Percentiles rank a stretch among this genome's conserved stretches.
phyloP scores from a whole-genome alignment of 2,113 vertebrate species.

The Cryptotis parvus region DNA sequence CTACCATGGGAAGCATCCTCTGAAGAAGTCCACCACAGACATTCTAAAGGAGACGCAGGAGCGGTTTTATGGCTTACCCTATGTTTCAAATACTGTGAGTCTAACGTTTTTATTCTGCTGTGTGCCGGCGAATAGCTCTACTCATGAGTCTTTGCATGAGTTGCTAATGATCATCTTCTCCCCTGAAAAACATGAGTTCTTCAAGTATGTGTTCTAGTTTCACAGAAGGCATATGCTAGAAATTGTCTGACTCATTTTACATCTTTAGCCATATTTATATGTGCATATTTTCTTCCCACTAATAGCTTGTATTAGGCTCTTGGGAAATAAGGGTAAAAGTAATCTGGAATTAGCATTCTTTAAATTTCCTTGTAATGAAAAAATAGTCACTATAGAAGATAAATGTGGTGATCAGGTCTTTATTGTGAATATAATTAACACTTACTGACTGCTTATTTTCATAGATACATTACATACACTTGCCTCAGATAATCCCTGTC shows the following conservation, averaged over 20 bases:
- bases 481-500: background rate
- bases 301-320: background rate
- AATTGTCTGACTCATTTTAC: background rate
- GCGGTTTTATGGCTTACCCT: constrained; percentile 94
- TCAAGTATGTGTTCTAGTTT: background rate
- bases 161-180: background rate
- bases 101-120: background rate
- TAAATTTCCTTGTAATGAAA: background rate
- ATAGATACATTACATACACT: background rate
- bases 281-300: too few relatives aligned
- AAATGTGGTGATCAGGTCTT: background rate
- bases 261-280: background rate
- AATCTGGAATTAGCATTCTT: background rate
- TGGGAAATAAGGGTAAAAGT: background rate
- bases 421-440: background rate
- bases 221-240: background rate
- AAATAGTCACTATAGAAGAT: background rate
- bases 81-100: constrained; percentile 94
- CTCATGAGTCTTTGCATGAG: background rate
- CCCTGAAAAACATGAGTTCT: background rate
- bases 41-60: constrained; percentile 95
- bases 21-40: constrained; percentile 93
- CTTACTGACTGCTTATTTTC: background rate
- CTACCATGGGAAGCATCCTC: constrained; percentile 94
- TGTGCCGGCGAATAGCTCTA: background rate